Percentiles rank a stretch among this genome's conserved stretches.
These are phyloP conservation scores for Leucopternis melanops DNA, from an alignment of 2,113 vertebrate genomes.

Conservation along the genomic window DNA sequence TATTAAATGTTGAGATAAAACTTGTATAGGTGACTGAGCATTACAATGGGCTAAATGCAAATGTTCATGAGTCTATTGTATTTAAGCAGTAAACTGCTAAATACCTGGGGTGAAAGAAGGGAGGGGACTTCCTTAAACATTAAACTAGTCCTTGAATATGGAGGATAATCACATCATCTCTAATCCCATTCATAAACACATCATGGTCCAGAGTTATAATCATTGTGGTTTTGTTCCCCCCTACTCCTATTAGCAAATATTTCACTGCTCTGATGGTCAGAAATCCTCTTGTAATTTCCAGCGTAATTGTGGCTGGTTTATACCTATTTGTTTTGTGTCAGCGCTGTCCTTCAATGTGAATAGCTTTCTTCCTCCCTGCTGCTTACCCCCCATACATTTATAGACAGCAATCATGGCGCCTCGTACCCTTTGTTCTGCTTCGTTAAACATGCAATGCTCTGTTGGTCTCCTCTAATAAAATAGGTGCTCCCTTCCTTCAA, in stretches of 20 bases:
- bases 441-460: not conserved
- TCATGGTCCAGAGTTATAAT: not conserved
- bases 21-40: not conserved
- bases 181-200: slow-evolving; percentile 43
- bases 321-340: slow-evolving; percentile 41
- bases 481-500: not conserved
- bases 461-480: not conserved
- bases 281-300: slow-evolving; percentile 19
- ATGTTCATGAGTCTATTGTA: not conserved
- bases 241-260: not conserved
- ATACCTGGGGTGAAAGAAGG: not conserved
- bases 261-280: not conserved
- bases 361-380: slow-evolving; percentile 37
- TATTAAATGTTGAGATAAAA: slow-evolving; percentile 15
- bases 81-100: slow-evolving; percentile 25
- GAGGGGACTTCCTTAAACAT: not conserved
- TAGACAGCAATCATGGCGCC: not conserved
- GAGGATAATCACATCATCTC: not conserved
- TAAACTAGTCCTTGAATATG: not conserved
- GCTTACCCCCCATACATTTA: not conserved
- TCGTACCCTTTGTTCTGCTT: slow-evolving; percentile 38
- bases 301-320: not conserved
- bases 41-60: not conserved
- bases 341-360: not conserved
- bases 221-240: not conserved